Evolutionary conservation across 2,888 invertebrate genomes (phyloP), one percentile per base, ranked within the genome.

Genomic region (Epiblema foenella): DNA sequence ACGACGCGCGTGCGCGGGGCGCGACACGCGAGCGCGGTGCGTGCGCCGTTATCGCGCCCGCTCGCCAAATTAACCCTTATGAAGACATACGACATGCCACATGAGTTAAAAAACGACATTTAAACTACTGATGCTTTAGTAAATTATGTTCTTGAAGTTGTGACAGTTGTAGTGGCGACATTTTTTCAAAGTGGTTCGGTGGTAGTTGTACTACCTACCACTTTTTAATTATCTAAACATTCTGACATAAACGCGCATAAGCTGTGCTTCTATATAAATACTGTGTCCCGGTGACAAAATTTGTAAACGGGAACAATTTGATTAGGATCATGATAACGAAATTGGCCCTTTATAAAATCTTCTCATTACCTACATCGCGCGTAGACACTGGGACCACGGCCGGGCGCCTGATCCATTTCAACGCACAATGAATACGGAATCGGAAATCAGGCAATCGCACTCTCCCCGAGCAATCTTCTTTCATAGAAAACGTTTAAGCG

Each of bases 401-500:
- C 81, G 77, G 78, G 80, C 81, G 82, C 85, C 85, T 85, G 88
- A 89, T 89, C 86, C 86, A 83, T 88, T 87, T 83, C 86, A 84
- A 89, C 86, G 88, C 88, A 88, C 89, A 88, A 90, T 89, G 89
- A 91, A 91, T 90, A 91, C 88, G 81, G 87, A 92, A 91, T 90
- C 89, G 88, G 89, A 90, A 91, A 92, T 90, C 89, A 88, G 84
- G 87, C 86, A 86, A 85, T 88, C 89, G 83, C 89, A 89, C 88
- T 87, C 88, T 86, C 82, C 85, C 86, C 80, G 79, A 85, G 84
- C 89, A 89, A 89, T 92, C 90, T 90, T 85, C 89, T 87, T 88
- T 88, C 87, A 87, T 88, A 87, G 65, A 66, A 70, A 70, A 66
- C 74, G 71, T 73, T 81, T 88, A 80, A 83, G 83, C 79, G 79